Conservation (phyloP, 2,888 invertebrate genomes). For the Morpho deidamia region DNA sequence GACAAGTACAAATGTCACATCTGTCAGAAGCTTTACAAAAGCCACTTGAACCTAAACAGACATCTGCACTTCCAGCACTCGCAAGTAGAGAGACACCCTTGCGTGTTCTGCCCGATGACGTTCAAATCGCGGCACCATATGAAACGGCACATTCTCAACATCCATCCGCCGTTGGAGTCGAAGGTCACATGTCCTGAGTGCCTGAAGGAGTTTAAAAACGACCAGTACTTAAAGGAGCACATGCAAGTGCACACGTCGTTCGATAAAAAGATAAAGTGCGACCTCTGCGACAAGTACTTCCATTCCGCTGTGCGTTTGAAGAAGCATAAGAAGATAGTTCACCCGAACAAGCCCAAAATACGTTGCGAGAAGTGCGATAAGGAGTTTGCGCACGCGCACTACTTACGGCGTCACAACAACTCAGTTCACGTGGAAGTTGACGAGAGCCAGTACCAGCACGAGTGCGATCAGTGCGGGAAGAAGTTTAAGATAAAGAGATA, state of each 20-base stretch:
- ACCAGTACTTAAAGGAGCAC: slow-evolving; percentile 66
- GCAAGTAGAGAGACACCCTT: slow-evolving; percentile 55
- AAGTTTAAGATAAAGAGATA: slow-evolving; percentile 67
- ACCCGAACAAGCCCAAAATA: slow-evolving; percentile 59
- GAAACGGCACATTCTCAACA: slow-evolving; percentile 66
- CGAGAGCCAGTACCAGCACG: slow-evolving; percentile 57
- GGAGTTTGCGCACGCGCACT: slow-evolving; percentile 66
- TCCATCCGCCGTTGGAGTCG: slow-evolving; percentile 66
- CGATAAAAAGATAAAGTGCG: slow-evolving; percentile 65
- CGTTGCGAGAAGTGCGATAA: slow-evolving; percentile 65
- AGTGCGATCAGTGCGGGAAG: slow-evolving; percentile 63
- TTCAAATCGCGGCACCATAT: slow-evolving; percentile 68
- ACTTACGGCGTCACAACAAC: slow-evolving; percentile 55
- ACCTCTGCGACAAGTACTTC: slow-evolving; percentile 62
- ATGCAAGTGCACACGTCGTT: slow-evolving; percentile 66
- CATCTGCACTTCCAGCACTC: slow-evolving; percentile 63
- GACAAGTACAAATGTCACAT: slow-evolving; percentile 61
- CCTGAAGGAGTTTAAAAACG: slow-evolving; percentile 67
- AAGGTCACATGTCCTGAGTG: slow-evolving; percentile 68
- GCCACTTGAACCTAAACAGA: slow-evolving; percentile 53
- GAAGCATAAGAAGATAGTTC: slow-evolving; percentile 68
- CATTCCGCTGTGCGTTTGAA: slow-evolving; percentile 63
- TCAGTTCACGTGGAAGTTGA: slow-evolving; percentile 61
- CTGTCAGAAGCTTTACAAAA: slow-evolving; percentile 62
- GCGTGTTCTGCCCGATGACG: slow-evolving; percentile 67